Percentiles rank a stretch among this genome's conserved stretches.
phyloP scores from a whole-genome alignment of 1,140 invertebrate species.

The Halesus radiatus region DNA sequence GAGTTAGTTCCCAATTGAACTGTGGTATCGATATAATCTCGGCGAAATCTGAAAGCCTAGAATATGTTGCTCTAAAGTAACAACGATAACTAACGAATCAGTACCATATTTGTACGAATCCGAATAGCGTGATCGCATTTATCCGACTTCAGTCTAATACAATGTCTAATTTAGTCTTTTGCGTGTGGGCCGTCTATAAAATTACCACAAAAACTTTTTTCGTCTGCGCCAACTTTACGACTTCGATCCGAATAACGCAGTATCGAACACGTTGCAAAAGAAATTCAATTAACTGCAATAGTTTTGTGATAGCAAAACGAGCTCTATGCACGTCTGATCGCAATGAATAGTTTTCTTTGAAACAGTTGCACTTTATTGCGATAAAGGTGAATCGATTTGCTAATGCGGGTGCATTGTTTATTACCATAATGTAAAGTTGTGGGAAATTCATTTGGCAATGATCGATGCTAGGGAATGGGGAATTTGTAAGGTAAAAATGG shows the following conservation, averaged over 20 bases:
- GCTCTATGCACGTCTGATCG: neutral
- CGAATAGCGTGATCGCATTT: neutral
- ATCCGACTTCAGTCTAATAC: neutral
- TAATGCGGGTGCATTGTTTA: conserved; percentile 12
- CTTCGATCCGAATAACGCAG: conserved; percentile 12
- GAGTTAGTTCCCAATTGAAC: too few relatives aligned
- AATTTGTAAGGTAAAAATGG: neutral
- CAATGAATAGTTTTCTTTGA: too few relatives aligned
- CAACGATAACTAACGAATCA: too few relatives aligned
- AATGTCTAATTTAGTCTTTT: conserved; percentile 5
- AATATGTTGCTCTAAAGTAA: too few relatives aligned
- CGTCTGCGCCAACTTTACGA: neutral
- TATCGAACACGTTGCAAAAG: neutral
- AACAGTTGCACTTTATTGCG: neutral
- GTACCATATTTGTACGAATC: neutral
- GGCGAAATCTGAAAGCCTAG: too few relatives aligned
- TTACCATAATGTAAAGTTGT: neutral
- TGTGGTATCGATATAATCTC: too few relatives aligned
- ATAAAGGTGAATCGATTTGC: neutral
- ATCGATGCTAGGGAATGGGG: neutral
- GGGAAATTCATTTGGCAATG: conserved; percentile 7
- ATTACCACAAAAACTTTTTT: conserved; percentile 19
- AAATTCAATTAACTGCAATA: neutral
- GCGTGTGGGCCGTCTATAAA: conserved; percentile 12
- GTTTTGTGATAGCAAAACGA: neutral